phyloP scores from a whole-genome alignment of 92 coral and sea anemone genomes.

The Micromussa lordhowensis region DNA sequence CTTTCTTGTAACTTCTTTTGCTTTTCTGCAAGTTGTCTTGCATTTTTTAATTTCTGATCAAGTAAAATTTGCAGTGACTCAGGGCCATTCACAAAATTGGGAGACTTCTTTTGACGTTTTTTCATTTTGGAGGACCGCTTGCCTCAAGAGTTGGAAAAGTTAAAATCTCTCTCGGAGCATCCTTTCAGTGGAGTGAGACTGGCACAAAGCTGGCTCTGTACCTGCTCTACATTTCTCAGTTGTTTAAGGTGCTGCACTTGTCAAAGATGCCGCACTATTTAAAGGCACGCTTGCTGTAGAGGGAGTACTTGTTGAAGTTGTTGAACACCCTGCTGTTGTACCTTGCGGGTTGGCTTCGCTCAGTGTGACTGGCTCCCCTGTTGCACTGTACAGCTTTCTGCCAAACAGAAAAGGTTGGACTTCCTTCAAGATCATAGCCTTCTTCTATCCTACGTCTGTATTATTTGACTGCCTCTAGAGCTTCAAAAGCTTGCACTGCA shows the following conservation, averaged over 20 bases:
- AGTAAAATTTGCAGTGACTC: conserved; percentile 53
- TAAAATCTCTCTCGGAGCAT: conserved; percentile 28
- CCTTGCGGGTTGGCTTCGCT: not conserved
- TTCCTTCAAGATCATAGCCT: conserved; percentile 42
- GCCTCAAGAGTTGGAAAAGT: conserved; percentile 45
- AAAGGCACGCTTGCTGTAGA: not conserved
- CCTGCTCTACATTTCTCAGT: not conserved
- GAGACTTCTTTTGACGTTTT: conserved; percentile 47
- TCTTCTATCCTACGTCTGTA: conserved; percentile 39
- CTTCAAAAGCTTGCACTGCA: conserved; percentile 30
- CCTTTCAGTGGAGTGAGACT: not conserved
- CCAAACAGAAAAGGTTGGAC: conserved; percentile 50
- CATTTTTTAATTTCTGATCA: conserved; percentile 57
- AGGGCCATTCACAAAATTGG: conserved; percentile 59
- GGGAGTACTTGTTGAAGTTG: not conserved
- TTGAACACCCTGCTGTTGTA: not conserved
- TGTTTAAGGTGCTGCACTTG: not conserved
- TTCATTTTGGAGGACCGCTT: conserved; percentile 43
- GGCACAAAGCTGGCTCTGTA: too few relatives aligned
- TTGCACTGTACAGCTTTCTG: conserved; percentile 27
- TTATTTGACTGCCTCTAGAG: conserved; percentile 28
- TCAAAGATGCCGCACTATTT: not conserved
- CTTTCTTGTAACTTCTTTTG: conserved; percentile 40
- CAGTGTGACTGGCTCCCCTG: not conserved
- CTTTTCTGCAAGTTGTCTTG: conserved; percentile 48